A percentile compares a stretch with the other conserved stretches of the same genome.
phyloP scores from a whole-genome alignment of 37 sponge, comb jelly and placozoan genomes.

The Bolinopsis microptera region DNA sequence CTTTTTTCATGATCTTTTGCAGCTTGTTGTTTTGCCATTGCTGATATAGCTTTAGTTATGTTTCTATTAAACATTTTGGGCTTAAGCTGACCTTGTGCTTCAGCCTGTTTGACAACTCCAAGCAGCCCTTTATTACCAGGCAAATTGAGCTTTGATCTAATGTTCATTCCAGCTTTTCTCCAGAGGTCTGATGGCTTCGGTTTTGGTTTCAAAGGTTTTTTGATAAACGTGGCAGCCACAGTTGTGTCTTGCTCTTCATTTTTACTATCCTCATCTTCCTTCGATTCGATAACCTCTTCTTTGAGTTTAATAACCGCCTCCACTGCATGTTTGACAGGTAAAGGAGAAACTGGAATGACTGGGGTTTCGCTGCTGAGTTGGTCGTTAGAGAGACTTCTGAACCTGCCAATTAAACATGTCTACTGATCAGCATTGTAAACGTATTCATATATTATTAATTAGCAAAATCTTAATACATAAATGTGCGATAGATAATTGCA shows the following conservation, averaged over 20 bases:
- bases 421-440: too few species aligned
- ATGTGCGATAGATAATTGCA: too few species aligned
- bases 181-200: neutral
- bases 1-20: neutral
- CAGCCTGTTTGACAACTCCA: conserved; percentile 44
- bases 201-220: conserved; percentile 18
- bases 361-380: neutral
- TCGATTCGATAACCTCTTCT: neutral
- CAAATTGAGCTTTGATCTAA: neutral
- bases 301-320: neutral
- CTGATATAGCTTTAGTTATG: conserved; percentile 26
- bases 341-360: neutral
- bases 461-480: too few species aligned
- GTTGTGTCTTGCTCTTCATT: neutral
- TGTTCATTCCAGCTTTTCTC: conserved; percentile 49
- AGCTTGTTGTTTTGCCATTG: neutral
- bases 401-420: too few species aligned
- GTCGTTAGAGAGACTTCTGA: conserved; percentile 2
- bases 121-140: neutral
- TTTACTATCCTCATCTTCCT: neutral
- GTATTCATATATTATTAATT: too few species aligned
- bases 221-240: neutral
- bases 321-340: neutral
- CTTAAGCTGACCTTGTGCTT: conserved; percentile 41
- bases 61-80: conserved; percentile 12